Evolutionary conservation across 2,113 vertebrate genomes (phyloP).

Genomic region (Typhlomys cinereus): DNA sequence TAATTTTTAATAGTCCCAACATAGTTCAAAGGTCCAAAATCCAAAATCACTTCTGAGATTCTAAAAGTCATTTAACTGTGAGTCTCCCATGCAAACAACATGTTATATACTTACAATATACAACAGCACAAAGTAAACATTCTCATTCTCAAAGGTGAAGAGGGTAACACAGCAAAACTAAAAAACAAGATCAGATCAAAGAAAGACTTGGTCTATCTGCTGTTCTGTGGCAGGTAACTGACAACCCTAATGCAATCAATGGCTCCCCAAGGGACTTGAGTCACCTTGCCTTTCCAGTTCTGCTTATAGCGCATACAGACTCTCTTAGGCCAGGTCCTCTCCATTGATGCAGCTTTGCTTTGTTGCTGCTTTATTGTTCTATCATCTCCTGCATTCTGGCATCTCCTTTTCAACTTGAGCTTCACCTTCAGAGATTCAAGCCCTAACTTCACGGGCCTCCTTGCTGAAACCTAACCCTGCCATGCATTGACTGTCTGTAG

Average conservation of each 20-base stretch:
- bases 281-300: not conserved
- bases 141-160: not conserved
- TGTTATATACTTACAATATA: not conserved
- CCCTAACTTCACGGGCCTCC: not conserved
- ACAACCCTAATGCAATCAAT: not conserved
- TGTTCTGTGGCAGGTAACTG: not conserved
- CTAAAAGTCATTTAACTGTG: not conserved
- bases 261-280: not conserved
- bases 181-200: not conserved
- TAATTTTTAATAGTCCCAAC: too few species aligned
- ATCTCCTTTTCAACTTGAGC: not conserved
- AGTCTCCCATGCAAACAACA: not conserved
- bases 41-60: not conserved
- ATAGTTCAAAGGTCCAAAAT: not conserved
- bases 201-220: not conserved
- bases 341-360: not conserved
- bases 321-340: too few species aligned
- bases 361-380: not conserved
- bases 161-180: too few species aligned
- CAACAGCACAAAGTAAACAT: not conserved
- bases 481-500: too few species aligned
- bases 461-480: not conserved
- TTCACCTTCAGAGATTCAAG: not conserved
- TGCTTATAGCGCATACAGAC: not conserved
- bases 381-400: not conserved